Evolutionary conservation across 2,113 vertebrate species (phyloP).

Genomic region (Archocentrus centrarchus): DNA sequence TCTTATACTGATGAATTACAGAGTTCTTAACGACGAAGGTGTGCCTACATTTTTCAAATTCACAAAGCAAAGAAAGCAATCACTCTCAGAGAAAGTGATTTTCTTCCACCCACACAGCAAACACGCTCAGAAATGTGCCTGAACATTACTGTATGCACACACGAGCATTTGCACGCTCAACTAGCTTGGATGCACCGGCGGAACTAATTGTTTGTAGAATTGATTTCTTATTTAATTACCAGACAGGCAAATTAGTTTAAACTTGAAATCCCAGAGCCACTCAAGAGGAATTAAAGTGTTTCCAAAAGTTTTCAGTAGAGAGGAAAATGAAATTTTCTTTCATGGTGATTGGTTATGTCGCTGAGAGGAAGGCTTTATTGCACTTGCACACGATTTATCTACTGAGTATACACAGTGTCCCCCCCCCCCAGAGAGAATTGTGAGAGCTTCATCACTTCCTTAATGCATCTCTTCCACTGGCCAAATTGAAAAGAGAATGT

Average conservation of each 20-base stretch:
- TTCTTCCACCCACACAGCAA: constrained; percentile 41
- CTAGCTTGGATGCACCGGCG: constrained; percentile 30
- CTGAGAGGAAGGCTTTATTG: constrained; percentile 41
- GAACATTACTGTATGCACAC: constrained; percentile 5
- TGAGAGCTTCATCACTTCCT: constrained; percentile 1
- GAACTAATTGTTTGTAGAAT: constrained; percentile 73
- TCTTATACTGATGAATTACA: neutral
- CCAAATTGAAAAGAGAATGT: constrained; percentile 18
- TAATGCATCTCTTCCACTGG: constrained; percentile 5
- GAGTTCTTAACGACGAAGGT: neutral
- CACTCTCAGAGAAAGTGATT: constrained; percentile 7
- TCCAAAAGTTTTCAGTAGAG: constrained; percentile 59
- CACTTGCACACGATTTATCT: constrained; percentile 24
- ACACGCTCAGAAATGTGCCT: constrained; percentile 6
- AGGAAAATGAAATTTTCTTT: constrained; percentile 51
- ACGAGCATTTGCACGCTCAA: constrained; percentile 8
- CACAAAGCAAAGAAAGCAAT: neutral
- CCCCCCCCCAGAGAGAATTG: neutral
- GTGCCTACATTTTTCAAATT: neutral
- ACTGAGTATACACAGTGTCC: neutral
- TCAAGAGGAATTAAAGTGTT: constrained; percentile 57
- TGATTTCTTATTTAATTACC: constrained; percentile 78
- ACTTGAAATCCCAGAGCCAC: constrained; percentile 57
- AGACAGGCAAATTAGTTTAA: constrained; percentile 67
- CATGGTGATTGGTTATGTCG: constrained; percentile 35